Evolutionary conservation across 1,140 invertebrate genomes (phyloP).

Genomic region (Diachasma alloeum): DNA sequence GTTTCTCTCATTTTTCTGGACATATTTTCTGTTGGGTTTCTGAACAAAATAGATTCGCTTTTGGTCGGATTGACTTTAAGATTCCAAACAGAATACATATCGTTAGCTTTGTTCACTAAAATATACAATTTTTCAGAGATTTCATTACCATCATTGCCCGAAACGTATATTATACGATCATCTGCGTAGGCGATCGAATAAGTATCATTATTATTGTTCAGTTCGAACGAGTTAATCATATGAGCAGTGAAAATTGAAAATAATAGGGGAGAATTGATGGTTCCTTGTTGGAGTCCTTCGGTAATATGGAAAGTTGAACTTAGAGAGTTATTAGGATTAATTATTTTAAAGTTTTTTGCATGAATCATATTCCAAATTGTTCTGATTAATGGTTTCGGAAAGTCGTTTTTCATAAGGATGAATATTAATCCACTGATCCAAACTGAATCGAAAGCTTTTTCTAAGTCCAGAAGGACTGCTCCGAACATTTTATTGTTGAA

Average conservation of each 20-base stretch:
- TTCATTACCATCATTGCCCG: background rate
- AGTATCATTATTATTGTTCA: conserved; percentile 17
- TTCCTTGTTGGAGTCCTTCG: conserved; percentile 22
- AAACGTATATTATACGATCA: too few species aligned
- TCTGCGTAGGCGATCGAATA: too few species aligned
- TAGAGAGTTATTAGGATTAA: background rate
- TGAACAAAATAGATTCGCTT: conserved; percentile 29
- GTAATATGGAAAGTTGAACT: background rate
- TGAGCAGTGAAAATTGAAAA: too few species aligned
- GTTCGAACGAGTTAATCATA: conserved; percentile 27
- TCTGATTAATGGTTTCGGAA: conserved; percentile 9
- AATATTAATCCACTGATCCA: conserved; percentile 35
- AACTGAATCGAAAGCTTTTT: conserved; percentile 28
- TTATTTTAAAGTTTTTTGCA: background rate
- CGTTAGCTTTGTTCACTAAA: conserved; percentile 21
- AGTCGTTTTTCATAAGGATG: conserved; percentile 27
- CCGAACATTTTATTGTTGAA: too few species aligned
- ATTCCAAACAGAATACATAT: conserved; percentile 22
- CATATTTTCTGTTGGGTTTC: too few species aligned
- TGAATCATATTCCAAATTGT: conserved; percentile 9
- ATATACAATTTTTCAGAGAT: conserved; percentile 6
- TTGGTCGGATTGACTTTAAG: conserved; percentile 24
- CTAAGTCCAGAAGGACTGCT: too few species aligned
- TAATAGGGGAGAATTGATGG: conserved; percentile 22
- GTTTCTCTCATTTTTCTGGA: too few species aligned